Percentiles rank a stretch among this genome's conserved stretches.
These are phyloP conservation scores for Machimus atricapillus DNA, from an alignment of 2,888 invertebrate genomes.

Conservation along the genomic window DNA sequence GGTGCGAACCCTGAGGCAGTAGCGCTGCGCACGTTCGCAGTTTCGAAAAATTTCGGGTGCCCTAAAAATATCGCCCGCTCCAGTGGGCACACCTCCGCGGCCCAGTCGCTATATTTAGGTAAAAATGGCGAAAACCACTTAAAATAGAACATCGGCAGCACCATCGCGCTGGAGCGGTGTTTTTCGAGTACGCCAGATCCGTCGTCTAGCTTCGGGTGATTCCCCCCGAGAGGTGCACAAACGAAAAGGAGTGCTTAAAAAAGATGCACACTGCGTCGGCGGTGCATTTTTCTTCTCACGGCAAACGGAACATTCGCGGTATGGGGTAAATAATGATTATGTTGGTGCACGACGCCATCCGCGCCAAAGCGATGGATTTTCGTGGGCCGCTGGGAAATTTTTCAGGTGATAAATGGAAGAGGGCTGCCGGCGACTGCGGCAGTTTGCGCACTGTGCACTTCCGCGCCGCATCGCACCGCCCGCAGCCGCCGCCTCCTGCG, in stretches of 20 bases:
- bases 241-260: not conserved
- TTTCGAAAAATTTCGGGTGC: not conserved
- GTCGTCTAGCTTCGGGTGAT: not conserved
- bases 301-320: not conserved
- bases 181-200: not conserved
- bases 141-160: not conserved
- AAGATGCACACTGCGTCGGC: conserved; percentile 2
- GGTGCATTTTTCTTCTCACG: not conserved
- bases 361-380: not conserved
- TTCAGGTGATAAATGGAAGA: not conserved
- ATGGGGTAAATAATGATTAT: conserved; percentile 9
- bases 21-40: not conserved
- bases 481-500: not conserved
- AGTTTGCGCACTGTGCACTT: not conserved
- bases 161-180: not conserved
- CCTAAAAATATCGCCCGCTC: not conserved
- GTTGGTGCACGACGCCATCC: not conserved
- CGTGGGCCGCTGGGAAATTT: not conserved
- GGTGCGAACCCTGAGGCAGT: not conserved
- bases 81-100: not conserved
- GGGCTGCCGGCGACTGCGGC: not conserved
- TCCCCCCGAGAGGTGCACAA: not conserved
- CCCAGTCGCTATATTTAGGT: not conserved
- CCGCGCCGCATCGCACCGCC: not conserved
- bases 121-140: conserved; percentile 17